A percentile compares a stretch with the other conserved stretches of the same genome.
These are phyloP conservation scores for Pelodiscus sinensis DNA, from an alignment of 2,113 vertebrate genomes.

Conservation along the genomic window DNA sequence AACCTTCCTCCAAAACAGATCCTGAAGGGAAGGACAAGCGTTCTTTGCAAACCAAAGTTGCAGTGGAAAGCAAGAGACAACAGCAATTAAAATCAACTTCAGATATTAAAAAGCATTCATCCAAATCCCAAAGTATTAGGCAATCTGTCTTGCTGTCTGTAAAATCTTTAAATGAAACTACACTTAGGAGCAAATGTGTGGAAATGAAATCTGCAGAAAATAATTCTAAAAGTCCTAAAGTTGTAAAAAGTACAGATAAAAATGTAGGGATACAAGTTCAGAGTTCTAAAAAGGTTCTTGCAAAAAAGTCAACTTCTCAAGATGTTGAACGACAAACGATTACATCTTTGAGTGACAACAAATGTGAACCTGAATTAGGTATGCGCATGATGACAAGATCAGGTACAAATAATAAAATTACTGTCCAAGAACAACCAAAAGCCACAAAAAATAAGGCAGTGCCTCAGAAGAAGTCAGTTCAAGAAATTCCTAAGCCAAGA, in stretches of 20 bases:
- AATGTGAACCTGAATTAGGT: slow-evolving; percentile 54
- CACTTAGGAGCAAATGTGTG: slow-evolving; percentile 46
- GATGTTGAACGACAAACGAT: slow-evolving; percentile 41
- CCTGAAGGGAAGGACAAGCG: slow-evolving; percentile 35
- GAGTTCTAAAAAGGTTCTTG: slow-evolving; percentile 44
- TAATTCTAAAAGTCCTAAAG: slow-evolving; percentile 35
- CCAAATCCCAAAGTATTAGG: neutral
- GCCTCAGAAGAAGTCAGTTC: slow-evolving; percentile 68
- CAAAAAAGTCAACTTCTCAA: slow-evolving; percentile 37
- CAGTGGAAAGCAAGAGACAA: slow-evolving; percentile 52
- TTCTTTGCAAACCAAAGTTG: slow-evolving; percentile 29
- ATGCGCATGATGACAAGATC: slow-evolving; percentile 72
- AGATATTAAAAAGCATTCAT: slow-evolving; percentile 31
- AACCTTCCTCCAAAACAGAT: slow-evolving; percentile 14
- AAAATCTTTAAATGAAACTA: neutral
- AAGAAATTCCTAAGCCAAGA: slow-evolving; percentile 61
- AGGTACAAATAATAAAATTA: slow-evolving; percentile 34
- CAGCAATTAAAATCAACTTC: slow-evolving; percentile 21
- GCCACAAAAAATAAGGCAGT: slow-evolving; percentile 60
- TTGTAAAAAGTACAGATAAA: slow-evolving; percentile 30
- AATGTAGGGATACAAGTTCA: slow-evolving; percentile 21
- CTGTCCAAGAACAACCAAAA: slow-evolving; percentile 60
- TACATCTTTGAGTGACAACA: slow-evolving; percentile 58
- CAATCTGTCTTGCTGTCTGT: slow-evolving; percentile 19
- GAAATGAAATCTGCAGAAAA: slow-evolving; percentile 64